Conservation (phyloP, 1,140 invertebrate species). For the Drosophila orena region DNA sequence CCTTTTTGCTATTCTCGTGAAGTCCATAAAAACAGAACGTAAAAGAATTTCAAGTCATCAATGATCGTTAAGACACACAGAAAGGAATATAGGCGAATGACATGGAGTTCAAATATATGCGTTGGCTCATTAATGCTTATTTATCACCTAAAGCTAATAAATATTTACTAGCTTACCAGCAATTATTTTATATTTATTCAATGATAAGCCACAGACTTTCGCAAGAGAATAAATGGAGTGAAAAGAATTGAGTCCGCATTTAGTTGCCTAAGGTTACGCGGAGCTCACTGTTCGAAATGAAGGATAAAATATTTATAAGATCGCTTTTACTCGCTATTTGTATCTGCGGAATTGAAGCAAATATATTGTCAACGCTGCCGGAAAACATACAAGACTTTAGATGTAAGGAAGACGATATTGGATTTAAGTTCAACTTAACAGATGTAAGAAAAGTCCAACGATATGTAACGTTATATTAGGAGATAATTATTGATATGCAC, state of each 20-base stretch:
- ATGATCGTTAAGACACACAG: conserved; percentile 4
- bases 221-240: conserved; percentile 12
- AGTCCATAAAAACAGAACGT: not conserved
- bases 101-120: not conserved
- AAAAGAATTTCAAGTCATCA: not conserved
- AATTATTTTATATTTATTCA: not conserved
- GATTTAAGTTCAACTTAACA: conserved; percentile 14
- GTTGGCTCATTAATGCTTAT: not conserved
- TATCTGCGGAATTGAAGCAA: not conserved
- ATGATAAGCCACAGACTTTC: not conserved
- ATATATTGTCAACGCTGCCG: not conserved
- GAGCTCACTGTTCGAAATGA: conserved; percentile 13
- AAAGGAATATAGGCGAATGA: not conserved
- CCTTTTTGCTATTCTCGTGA: too few relatives aligned
- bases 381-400: not conserved
- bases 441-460: conserved; percentile 13
- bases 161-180: not conserved
- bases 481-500: not conserved
- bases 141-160: not conserved
- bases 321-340: not conserved
- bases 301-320: not conserved
- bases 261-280: conserved; percentile 11
- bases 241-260: not conserved
- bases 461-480: not conserved
- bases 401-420: conserved; percentile 11